These are phyloP conservation scores for Gymnopithys bicolor DNA, from an alignment of 2,797 vertebrate genomes.

Conservation along the genomic window DNA sequence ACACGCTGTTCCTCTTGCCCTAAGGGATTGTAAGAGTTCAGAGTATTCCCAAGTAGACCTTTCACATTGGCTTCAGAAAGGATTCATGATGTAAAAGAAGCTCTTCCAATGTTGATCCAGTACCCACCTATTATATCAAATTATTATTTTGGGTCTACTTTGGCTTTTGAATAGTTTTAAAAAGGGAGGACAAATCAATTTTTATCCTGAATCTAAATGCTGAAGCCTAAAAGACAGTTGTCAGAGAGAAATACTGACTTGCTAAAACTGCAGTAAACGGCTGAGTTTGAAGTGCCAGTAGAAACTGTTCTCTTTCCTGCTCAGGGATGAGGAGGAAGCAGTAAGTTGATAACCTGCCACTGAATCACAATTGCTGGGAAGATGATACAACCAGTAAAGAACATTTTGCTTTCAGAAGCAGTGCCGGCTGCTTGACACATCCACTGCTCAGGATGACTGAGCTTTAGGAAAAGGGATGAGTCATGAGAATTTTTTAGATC, in stretches of 20 bases:
- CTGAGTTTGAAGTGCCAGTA: neutral
- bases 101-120: neutral
- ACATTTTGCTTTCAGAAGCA: neutral
- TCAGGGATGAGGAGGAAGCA: neutral
- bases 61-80: neutral
- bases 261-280: neutral
- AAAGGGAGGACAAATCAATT: neutral
- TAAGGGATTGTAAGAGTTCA: neutral
- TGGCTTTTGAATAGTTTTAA: neutral
- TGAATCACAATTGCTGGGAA: neutral
- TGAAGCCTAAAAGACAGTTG: neutral
- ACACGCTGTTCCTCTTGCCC: neutral
- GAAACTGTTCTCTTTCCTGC: neutral
- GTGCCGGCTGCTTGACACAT: neutral
- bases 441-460: neutral
- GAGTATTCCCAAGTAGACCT: neutral
- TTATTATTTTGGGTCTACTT: neutral
- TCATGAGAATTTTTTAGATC: neutral
- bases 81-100: neutral
- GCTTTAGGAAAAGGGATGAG: neutral
- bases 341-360: neutral
- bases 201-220: neutral
- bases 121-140: neutral
- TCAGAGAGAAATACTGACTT: neutral
- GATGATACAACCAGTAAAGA: neutral